A percentile compares a stretch with the other conserved stretches of the same genome.
Evolutionary conservation across 2,797 vertebrate species (phyloP).

Genomic region (Apogon hyalosoma): DNA sequence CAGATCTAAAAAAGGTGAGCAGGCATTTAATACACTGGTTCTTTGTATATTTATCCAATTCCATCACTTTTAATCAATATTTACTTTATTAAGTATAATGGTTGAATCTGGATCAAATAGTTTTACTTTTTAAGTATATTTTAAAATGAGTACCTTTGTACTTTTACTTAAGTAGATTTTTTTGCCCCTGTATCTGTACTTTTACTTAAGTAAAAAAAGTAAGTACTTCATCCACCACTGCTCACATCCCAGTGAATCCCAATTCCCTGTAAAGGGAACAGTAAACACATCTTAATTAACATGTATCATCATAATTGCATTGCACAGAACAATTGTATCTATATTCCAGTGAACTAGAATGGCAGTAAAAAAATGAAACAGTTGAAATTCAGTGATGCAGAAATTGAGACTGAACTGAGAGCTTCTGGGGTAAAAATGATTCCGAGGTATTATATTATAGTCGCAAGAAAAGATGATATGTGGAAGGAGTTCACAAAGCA

Average conservation of each 20-base stretch:
- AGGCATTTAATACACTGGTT: too few species aligned
- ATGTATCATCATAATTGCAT: slow-evolving; percentile 58
- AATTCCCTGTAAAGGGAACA: slow-evolving; percentile 33
- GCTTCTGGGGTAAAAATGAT: background rate
- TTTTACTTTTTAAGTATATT: too few species aligned
- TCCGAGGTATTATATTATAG: slow-evolving; percentile 13
- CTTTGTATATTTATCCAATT: too few species aligned
- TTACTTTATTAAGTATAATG: too few species aligned
- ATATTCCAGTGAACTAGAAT: slow-evolving; percentile 41
- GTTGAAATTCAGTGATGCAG: slow-evolving; percentile 2
- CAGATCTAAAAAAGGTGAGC: too few species aligned
- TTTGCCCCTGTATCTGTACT: too few species aligned
- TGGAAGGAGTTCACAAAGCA: slow-evolving; percentile 36
- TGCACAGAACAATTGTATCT: slow-evolving; percentile 33
- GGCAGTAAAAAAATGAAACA: slow-evolving; percentile 17
- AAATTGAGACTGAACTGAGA: slow-evolving; percentile 26
- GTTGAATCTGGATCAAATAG: too few species aligned
- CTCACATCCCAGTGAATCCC: slow-evolving; percentile 19
- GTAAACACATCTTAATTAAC: slow-evolving; percentile 48
- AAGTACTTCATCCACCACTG: background rate
- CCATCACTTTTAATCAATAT: too few species aligned
- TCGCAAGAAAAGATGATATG: slow-evolving; percentile 40
- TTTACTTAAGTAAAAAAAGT: too few species aligned
- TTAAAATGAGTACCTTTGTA: too few species aligned
- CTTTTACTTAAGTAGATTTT: too few species aligned